phyloP scores from a whole-genome alignment of 2,888 invertebrate genomes.

The Cheilosia grossa region DNA sequence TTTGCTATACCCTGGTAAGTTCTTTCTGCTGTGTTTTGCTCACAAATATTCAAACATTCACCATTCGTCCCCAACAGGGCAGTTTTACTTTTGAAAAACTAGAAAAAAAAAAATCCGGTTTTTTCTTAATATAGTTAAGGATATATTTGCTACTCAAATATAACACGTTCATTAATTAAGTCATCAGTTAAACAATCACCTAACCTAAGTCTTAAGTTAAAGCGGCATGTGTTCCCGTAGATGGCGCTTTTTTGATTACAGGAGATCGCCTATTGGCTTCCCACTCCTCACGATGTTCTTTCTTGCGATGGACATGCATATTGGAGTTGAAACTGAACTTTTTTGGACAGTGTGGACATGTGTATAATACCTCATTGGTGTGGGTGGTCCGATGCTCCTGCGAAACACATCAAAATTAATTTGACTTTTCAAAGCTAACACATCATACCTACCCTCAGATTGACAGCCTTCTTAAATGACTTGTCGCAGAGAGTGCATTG shows the following conservation, averaged over 20 bases:
- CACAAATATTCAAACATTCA: no score
- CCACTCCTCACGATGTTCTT: conserved; percentile 77
- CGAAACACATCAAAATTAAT: neutral
- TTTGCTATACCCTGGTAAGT: no score
- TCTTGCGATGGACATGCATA: conserved; percentile 79
- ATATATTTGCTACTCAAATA: no score
- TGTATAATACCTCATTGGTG: conserved; percentile 77
- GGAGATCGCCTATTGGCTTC: conserved; percentile 75
- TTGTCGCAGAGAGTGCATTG: conserved; percentile 79
- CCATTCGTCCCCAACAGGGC: no score
- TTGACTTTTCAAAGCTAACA: neutral
- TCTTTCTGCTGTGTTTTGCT: no score
- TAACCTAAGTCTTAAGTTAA: no score
- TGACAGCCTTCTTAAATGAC: conserved; percentile 78
- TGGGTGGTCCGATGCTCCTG: conserved; percentile 79
- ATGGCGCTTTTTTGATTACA: conserved; percentile 10
- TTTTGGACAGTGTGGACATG: conserved; percentile 78
- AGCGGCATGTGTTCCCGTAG: conserved; percentile 1
- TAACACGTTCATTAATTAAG: no score
- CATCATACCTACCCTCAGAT: conserved; percentile 31
- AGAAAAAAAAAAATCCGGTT: no score
- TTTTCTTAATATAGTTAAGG: no score
- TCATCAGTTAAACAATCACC: no score
- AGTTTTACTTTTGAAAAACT: no score
- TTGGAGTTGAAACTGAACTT: conserved; percentile 78